Conservation (phyloP, 2,113 vertebrate genomes). For the Cricetomys ansorgei region DNA sequence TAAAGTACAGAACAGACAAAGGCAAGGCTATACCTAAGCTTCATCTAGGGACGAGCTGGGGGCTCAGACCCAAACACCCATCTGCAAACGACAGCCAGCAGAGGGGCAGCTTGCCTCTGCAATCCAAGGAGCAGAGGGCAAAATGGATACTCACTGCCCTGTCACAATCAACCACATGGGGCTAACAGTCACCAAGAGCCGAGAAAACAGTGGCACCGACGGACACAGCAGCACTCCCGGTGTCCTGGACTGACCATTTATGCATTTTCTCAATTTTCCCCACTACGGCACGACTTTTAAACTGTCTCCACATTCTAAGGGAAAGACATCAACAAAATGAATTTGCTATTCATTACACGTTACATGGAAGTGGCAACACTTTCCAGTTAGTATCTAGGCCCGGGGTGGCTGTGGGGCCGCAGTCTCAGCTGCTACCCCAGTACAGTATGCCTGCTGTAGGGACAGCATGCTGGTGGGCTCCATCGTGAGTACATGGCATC, state of each 20-base stretch:
- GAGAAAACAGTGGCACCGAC: background rate
- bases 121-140: background rate
- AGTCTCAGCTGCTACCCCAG: background rate
- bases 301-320: background rate
- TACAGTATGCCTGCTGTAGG: background rate
- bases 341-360: background rate
- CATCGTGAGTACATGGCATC: background rate
- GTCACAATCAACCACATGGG: background rate
- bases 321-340: background rate
- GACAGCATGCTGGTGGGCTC: background rate
- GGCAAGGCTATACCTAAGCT: background rate
- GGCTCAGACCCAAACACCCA: conserved; percentile 2
- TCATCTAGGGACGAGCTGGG: background rate
- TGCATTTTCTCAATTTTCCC: background rate
- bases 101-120: background rate
- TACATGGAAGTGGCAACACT: background rate
- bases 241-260: background rate
- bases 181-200: background rate
- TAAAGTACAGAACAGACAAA: conserved; percentile 15
- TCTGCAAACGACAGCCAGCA: background rate
- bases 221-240: background rate
- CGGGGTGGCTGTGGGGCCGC: background rate
- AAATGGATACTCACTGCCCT: background rate
- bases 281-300: background rate
- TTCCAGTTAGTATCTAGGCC: background rate